Percentiles rank a stretch among this genome's conserved stretches.
These are phyloP conservation scores for Tridacna gigas DNA, from an alignment of 2,888 invertebrate genomes.

Conservation along the genomic window DNA sequence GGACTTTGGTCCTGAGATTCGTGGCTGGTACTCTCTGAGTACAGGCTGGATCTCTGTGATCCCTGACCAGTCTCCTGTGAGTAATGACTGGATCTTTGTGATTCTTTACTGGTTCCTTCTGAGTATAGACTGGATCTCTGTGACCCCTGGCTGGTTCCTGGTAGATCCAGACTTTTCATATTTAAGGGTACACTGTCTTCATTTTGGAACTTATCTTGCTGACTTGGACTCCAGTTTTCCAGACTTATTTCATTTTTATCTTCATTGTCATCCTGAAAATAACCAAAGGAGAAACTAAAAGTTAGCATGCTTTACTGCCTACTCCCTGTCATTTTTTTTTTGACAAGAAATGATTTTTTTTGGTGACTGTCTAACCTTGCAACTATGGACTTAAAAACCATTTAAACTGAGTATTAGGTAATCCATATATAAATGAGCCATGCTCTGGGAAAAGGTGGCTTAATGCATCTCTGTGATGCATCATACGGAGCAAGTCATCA, in stretches of 20 bases:
- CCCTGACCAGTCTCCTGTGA: neutral
- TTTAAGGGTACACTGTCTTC: conserved; percentile 23
- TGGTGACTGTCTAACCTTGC: no score
- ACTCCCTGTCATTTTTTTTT: no score
- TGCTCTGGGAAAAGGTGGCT: no score
- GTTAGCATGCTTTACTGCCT: no score
- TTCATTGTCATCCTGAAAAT: conserved; percentile 28
- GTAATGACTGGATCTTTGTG: neutral
- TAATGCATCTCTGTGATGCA: no score
- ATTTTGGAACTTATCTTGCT: neutral
- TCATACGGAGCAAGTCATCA: no score
- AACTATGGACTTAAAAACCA: no score
- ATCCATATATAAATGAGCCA: no score
- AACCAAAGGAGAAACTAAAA: no score
- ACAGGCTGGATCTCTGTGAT: conserved; percentile 6
- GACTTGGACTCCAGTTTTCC: conserved; percentile 55
- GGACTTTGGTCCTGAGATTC: neutral
- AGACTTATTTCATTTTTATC: conserved; percentile 59
- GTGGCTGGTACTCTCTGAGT: neutral
- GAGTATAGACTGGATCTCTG: conserved; percentile 13
- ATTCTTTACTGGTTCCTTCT: neutral
- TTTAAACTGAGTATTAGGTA: no score
- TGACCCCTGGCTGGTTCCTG: neutral
- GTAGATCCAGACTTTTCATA: neutral
- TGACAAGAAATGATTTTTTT: no score